phyloP scores from a whole-genome alignment of 2,888 invertebrate genomes.

The Drosophila greeni region DNA sequence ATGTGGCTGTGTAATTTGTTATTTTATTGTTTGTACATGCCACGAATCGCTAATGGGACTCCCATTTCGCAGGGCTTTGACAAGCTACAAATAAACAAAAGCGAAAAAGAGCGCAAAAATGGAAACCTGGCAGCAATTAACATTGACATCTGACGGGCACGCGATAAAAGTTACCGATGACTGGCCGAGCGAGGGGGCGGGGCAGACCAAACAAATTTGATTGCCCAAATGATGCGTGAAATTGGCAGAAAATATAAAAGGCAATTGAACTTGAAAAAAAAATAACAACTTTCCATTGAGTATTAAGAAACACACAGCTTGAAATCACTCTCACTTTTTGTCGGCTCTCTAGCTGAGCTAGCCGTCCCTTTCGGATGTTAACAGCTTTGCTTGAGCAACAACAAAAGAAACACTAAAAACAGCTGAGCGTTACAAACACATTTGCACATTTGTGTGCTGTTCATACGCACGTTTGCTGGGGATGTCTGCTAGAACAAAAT shows the following conservation, averaged over 20 bases:
- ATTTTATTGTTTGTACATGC: conserved; percentile 59
- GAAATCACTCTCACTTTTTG: conserved; percentile 26
- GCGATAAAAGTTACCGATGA: conserved; percentile 35
- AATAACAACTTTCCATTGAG: conserved; percentile 9
- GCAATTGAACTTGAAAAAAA: conserved; percentile 21
- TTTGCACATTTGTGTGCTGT: conserved; percentile 4
- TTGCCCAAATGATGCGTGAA: conserved; percentile 34
- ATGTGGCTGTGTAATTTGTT: conserved; percentile 41
- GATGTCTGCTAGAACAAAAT: background rate
- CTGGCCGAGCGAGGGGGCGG: background rate
- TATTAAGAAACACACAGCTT: background rate
- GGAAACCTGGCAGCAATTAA: conserved; percentile 35
- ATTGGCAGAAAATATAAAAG: conserved; percentile 5
- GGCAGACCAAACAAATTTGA: conserved; percentile 16
- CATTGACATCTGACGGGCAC: conserved; percentile 35
- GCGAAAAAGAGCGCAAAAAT: conserved; percentile 8
- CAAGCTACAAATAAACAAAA: conserved; percentile 22
- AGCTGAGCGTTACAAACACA: conserved; percentile 28
- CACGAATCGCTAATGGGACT: conserved; percentile 51
- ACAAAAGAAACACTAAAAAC: conserved; percentile 22
- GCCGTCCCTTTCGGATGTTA: conserved; percentile 11
- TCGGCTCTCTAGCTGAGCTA: background rate
- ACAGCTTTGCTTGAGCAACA: conserved; percentile 4
- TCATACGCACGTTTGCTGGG: conserved; percentile 1
- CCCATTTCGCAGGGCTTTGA: conserved; percentile 28